phyloP scores from a whole-genome alignment of 2,797 vertebrate genomes.

The Tragopan temminckii region DNA sequence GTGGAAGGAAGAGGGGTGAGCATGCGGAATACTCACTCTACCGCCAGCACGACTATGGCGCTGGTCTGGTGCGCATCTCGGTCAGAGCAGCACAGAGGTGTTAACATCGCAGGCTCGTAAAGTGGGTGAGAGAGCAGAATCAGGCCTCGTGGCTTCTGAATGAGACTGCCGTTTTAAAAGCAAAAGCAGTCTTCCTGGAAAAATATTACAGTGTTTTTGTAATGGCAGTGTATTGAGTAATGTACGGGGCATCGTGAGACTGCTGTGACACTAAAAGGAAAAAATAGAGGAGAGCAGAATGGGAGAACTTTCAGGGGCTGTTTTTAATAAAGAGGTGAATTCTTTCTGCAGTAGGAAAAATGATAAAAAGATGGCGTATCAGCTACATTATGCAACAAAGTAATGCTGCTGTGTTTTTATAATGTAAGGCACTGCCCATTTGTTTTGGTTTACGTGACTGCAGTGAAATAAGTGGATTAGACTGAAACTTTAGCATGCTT shows the following conservation, averaged over 20 bases:
- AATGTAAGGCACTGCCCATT: conserved; percentile 82
- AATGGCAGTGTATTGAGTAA: conserved; percentile 66
- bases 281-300: conserved; percentile 63
- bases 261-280: conserved; percentile 73
- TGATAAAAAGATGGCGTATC: conserved; percentile 76
- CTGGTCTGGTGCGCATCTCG: background rate
- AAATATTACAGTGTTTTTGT: conserved; percentile 51
- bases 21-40: background rate
- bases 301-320: conserved; percentile 51
- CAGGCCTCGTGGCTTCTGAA: background rate
- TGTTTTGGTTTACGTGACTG: conserved; percentile 85
- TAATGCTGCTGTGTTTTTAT: conserved; percentile 77
- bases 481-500: conserved; percentile 86
- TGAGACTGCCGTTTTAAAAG: background rate
- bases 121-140: background rate
- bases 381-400: conserved; percentile 76
- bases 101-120: accelerated
- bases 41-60: accelerated
- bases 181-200: conserved; percentile 54
- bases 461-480: conserved; percentile 86
- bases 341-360: conserved; percentile 58
- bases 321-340: conserved; percentile 63
- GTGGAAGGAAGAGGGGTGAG: background rate
- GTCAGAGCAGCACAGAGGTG: background rate
- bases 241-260: conserved; percentile 52